Percentiles rank a stretch among this genome's conserved stretches.
Conservation (phyloP, 2,888 invertebrate species). For the Ashinkailepas kermadecensis region DNA sequence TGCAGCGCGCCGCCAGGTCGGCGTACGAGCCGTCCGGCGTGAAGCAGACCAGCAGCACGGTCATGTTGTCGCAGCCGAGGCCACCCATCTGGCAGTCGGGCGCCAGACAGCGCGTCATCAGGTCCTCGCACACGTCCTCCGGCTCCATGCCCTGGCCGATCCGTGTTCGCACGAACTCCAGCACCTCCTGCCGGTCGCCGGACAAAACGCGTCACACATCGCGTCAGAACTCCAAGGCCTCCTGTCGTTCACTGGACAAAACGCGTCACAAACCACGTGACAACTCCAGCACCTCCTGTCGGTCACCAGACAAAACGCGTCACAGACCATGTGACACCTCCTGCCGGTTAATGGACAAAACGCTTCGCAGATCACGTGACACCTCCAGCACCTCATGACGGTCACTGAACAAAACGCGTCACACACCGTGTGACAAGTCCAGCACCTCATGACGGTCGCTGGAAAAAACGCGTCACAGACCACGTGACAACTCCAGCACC, state of each 20-base stretch:
- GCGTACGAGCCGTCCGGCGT: constrained; percentile 44
- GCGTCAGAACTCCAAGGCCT: constrained; percentile 68
- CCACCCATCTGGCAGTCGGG: constrained; percentile 96
- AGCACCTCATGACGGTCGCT: background rate
- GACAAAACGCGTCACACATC: background rate
- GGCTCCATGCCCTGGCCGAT: constrained; percentile 77
- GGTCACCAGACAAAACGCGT: background rate
- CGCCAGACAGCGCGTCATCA: constrained; percentile 90
- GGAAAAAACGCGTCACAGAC: background rate
- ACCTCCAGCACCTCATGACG: background rate
- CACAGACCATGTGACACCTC: constrained; percentile 55
- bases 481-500: background rate
- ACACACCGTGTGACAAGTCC: background rate
- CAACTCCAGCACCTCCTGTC: constrained; percentile 76
- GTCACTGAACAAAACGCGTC: background rate
- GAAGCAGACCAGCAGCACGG: constrained; percentile 80
- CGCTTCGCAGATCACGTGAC: background rate
- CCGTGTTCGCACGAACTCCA: constrained; percentile 76
- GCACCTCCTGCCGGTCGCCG: constrained; percentile 58
- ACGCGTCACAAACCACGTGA: background rate
- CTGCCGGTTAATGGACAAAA: constrained; percentile 37
- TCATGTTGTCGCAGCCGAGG: constrained; percentile 98
- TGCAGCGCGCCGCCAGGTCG: constrained; percentile 27
- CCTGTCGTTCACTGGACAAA: constrained; percentile 44
- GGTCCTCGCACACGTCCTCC: constrained; percentile 88